Evolutionary conservation across 2,888 invertebrate genomes (phyloP), one percentile per base, ranked within the genome.

Genomic region (Linnaemya vulpina): DNA sequence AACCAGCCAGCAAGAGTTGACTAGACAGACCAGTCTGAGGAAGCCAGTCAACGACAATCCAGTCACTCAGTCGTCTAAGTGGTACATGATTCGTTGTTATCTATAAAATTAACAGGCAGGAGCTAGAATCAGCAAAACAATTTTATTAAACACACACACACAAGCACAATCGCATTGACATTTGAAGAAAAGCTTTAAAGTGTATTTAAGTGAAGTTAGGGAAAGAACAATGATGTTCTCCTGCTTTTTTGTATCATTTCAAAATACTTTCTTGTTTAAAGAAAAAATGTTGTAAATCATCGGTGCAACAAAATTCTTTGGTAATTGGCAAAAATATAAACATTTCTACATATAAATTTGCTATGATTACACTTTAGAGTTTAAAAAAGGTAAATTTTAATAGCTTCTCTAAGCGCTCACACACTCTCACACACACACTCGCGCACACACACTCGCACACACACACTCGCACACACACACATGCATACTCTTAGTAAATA

Each of bases 201-300:
- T 63, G 30, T 22, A 43, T 15, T 55, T 67, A 67, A 49, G 22
- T 60, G 22, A 74, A 70, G 62, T 70, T 62, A 35, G 43, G 43
- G 20, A 22, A 15, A 49, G 55, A 75, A 74, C 63, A 85, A 46
- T 60, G 22, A 71, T 70, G 58, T 79, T 83, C 11, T 67, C 40
- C 40, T 13, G 11, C 1, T 63, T 77, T 55, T 65, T 22, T 70
- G 2, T n/a, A 43, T 71, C 63, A 40, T 58, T 60, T 35, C 15
- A 46, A 43, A 46, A 55, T 22, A 38, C n/a, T 77, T 77, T 25
- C 40, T 3, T 20, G 53, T 63, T 55, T 17, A 43, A 55, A 25
- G 71, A 74, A 62, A 82, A 85, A 82, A 85, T 85, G 85, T 68
- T 82, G 85, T 85, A 85, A 85, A 85, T 85, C 85, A 85, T 85